Base-by-base conservation (phyloP, 2,888 invertebrate genomes). In the Campoplex nolae region DNA sequence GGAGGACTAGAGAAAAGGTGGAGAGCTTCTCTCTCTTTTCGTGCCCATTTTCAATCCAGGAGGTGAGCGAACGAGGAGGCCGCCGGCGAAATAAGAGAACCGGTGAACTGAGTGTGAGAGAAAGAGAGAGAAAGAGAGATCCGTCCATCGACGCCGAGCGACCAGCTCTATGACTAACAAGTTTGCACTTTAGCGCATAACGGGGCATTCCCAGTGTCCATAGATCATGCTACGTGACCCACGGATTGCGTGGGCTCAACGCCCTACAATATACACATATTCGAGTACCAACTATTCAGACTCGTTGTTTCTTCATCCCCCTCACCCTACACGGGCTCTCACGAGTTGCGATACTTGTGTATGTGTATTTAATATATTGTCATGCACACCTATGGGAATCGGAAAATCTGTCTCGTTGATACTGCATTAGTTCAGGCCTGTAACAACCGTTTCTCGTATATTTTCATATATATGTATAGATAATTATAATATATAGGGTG, bases 141-240 rank as follows among this genome's bases (percentile, higher is more conserved):
- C 74, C 78, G 87, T 88, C 85, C 83, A 88, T 88, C 85, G 88
- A 84, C 80, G 78, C 74, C 82, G 83, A 75, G 68, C 79, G 82
- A 77, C 84, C 90, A 89, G 89, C 90, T 90, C 92, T 92, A 93
- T 94, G 94, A 94, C 94, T 93, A 94, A 94, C 94, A 93, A 94
- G 94, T 94, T 94, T 94, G 93, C 94, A 94, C 94, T 93, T 94
- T 94, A 93, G 92, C 93, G 93, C 90, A 93, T 94, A 94, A 94
- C 94, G 94, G 94, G 90, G 91, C 90, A 91, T 92, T 90, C 90
- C 89, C 82, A 91, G 91, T 92, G 91, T 91, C 91, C 93, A 93
- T 93, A 93, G 93, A 94, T 94, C 94, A 94, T 92, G 92, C 92
- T 90, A 91, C 92, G 91, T 93, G 93, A 93, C 93, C 93, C 91